These are phyloP conservation scores for Manacus vitellinus DNA, from an alignment of 2,113 vertebrate genomes.

Conservation along the genomic window DNA sequence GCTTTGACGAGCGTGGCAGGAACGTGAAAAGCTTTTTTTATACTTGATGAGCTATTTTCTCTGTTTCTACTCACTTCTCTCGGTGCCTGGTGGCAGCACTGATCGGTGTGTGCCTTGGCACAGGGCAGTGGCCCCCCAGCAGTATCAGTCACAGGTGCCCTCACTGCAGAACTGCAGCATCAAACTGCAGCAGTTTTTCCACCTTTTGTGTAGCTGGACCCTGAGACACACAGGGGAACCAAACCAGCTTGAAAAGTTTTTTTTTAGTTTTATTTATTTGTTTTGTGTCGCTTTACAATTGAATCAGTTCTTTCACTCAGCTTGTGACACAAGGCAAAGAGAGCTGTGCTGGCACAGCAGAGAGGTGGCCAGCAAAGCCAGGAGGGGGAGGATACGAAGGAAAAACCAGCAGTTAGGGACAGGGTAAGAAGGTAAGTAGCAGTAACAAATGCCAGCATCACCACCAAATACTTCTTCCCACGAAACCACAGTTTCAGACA, in stretches of 20 bases:
- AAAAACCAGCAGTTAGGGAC: neutral
- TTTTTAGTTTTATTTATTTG: neutral
- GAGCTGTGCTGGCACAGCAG: neutral
- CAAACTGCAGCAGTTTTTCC: neutral
- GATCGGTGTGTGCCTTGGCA: neutral
- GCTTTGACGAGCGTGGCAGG: neutral
- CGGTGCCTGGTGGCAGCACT: neutral
- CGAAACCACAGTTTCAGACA: neutral
- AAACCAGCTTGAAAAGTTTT: neutral
- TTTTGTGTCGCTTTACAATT: neutral
- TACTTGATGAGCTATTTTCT: neutral
- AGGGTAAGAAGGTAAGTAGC: neutral
- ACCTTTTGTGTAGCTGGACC: neutral
- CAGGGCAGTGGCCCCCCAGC: neutral
- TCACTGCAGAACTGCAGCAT: neutral
- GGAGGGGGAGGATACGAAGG: fast-evolving
- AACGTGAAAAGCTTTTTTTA: neutral
- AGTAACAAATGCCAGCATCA: neutral
- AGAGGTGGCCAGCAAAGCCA: neutral
- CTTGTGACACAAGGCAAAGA: neutral
- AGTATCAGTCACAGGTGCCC: neutral
- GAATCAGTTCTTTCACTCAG: neutral
- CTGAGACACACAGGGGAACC: neutral
- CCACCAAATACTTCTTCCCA: neutral
- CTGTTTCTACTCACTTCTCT: neutral